A percentile compares a stretch with the other conserved stretches of the same genome.
phyloP scores from a whole-genome alignment of 2,113 vertebrate genomes.

The Aramus guarauna region DNA sequence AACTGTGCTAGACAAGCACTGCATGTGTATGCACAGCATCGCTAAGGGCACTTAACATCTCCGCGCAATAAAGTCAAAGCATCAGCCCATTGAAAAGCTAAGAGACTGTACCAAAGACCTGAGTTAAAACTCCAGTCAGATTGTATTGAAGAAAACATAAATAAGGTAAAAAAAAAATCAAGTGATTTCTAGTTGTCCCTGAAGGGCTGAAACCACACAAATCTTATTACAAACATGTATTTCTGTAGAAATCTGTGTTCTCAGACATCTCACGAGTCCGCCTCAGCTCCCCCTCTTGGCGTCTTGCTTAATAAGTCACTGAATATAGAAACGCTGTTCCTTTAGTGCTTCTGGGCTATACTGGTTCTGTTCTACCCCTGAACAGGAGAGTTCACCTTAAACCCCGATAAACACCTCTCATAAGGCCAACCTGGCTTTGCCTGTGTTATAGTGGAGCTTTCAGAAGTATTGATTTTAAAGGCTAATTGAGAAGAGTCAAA shows the following conservation, averaged over 20 bases:
- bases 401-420: accelerated
- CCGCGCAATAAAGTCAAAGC: not conserved
- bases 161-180: not conserved
- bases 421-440: not conserved
- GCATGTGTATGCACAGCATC: not conserved
- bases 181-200: not conserved
- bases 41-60: not conserved
- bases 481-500: not conserved
- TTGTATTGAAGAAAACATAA: not conserved
- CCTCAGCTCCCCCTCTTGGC: not conserved
- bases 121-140: not conserved
- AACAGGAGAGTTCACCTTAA: not conserved
- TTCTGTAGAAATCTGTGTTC: not conserved
- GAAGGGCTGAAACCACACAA: not conserved
- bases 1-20: not conserved
- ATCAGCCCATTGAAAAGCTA: not conserved
- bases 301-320: not conserved
- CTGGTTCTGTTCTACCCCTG: not conserved
- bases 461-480: not conserved
- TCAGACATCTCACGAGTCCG: accelerated
- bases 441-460: not conserved
- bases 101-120: not conserved
- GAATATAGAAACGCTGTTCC: not conserved
- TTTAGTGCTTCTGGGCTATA: not conserved
- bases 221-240: not conserved